Evolutionary conservation across 2,113 vertebrate species (phyloP), one percentile per base, ranked within the genome.

Genomic region (Oreochromis tanganicae): DNA sequence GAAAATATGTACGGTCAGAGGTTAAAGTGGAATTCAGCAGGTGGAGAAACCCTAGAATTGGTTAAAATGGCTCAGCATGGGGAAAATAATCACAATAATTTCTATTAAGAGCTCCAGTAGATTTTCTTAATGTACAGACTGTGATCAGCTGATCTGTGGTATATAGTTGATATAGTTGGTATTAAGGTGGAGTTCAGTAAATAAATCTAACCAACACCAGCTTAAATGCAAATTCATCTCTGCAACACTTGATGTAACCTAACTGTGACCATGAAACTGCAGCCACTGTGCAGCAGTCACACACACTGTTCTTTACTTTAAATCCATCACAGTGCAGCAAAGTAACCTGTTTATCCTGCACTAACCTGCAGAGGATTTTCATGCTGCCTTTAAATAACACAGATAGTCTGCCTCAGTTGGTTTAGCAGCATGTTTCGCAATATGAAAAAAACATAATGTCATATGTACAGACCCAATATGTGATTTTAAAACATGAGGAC

Each of bases 391-490:
- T 10, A 61, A 5, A 61, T 34, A 61, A 32, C 12, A 50, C 52
- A 61, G 57, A 19, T 61, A 19, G 0, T 61, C 57, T 61, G 14
- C 57, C 5, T 10, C 56, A 59, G 27, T 9, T 61, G 57, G 27
- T 32, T 61, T 61, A 4, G 57, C 29, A 61, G 29, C 57, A 61
- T 1, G 9, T 61, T 61, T 61, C 29, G 17, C 29, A 61, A 34
- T 1, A 16, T 61, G 29, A 6, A 34, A 10, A 0, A 0, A 61
- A 11, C 29, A 34, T 16, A 61, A 61, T 10, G 29, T 61, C 29
- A 61, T 29, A 0, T 61, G 29, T 61, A 61, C 1, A 59, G 8
- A 32, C 57, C 0, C 0, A 19, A 32, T 61, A 17, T 34, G 8
- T 61, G 57, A 61, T 61, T 61, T 34, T 0, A 61, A 34, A 61